These are phyloP conservation scores for Netelia fuscicornis DNA, from an alignment of 2,888 invertebrate genomes.

Conservation along the genomic window DNA sequence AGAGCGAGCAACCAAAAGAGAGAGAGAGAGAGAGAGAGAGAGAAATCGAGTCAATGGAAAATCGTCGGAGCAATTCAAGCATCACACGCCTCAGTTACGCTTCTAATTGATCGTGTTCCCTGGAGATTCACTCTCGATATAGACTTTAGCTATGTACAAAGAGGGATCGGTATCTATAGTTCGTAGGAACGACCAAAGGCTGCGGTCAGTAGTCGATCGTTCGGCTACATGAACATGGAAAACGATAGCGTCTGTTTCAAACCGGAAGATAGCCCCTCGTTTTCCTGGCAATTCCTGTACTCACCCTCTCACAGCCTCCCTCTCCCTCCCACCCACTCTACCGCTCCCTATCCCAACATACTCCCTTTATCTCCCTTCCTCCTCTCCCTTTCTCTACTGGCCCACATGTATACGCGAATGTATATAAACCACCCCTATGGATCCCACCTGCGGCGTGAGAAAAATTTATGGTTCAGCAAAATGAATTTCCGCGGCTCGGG, in stretches of 20 bases:
- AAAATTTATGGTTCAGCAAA: constrained; percentile 65
- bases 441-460: constrained; percentile 59
- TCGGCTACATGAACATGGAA: not conserved
- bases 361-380: not conserved
- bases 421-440: constrained; percentile 34
- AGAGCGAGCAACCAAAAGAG: not conserved
- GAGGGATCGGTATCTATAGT: constrained; percentile 27
- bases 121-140: constrained; percentile 49
- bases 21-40: not conserved
- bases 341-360: not conserved
- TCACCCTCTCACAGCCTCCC: not conserved
- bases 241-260: constrained; percentile 34
- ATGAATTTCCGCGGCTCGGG: constrained; percentile 64
- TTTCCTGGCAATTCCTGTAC: not conserved
- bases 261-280: constrained; percentile 47
- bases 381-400: not conserved
- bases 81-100: constrained; percentile 58
- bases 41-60: constrained; percentile 53
- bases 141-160: constrained; percentile 13
- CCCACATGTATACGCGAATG: not conserved
- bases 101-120: constrained; percentile 62
- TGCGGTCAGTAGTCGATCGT: constrained; percentile 42
- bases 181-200: not conserved
- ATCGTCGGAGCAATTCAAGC: constrained; percentile 60
- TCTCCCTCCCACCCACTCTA: not conserved